A percentile compares a stretch with the other conserved stretches of the same genome.
Conservation (phyloP, 2,797 vertebrate species). For the Valencia hispanica region DNA sequence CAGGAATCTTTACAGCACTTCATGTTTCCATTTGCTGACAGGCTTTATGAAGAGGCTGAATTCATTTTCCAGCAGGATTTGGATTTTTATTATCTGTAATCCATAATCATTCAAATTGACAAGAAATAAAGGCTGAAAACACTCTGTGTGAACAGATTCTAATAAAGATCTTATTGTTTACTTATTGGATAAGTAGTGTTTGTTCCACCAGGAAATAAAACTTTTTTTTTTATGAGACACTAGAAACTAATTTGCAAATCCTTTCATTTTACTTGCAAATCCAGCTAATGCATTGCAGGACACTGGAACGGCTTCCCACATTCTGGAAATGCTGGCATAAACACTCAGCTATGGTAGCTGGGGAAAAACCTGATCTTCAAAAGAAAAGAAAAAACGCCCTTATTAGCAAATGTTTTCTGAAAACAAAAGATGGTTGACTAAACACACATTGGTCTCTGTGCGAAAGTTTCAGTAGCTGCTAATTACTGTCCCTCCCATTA, state of each 20-base stretch:
- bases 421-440: conserved; percentile 49
- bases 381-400: conserved; percentile 29
- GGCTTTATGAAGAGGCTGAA: too few relatives aligned
- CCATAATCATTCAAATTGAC: background rate
- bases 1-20: too few relatives aligned
- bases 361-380: conserved; percentile 37
- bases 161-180: background rate
- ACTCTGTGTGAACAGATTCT: background rate
- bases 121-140: background rate
- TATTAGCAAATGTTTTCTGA: conserved; percentile 39
- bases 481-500: conserved; percentile 50
- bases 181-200: background rate
- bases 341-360: conserved; percentile 1
- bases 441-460: conserved; percentile 1
- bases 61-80: too few relatives aligned
- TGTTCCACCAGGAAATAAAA: background rate
- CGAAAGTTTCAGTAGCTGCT: conserved; percentile 14
- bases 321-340: conserved; percentile 28
- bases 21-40: too few relatives aligned
- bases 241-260: conserved; percentile 7
- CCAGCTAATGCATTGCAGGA: background rate
- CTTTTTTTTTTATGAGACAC: background rate
- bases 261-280: conserved; percentile 1
- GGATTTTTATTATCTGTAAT: background rate
- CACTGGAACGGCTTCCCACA: background rate